A percentile compares a stretch with the other conserved stretches of the same genome.
Conservation (phyloP, 2,797 vertebrate species). For the Coracias cyanogaster region DNA sequence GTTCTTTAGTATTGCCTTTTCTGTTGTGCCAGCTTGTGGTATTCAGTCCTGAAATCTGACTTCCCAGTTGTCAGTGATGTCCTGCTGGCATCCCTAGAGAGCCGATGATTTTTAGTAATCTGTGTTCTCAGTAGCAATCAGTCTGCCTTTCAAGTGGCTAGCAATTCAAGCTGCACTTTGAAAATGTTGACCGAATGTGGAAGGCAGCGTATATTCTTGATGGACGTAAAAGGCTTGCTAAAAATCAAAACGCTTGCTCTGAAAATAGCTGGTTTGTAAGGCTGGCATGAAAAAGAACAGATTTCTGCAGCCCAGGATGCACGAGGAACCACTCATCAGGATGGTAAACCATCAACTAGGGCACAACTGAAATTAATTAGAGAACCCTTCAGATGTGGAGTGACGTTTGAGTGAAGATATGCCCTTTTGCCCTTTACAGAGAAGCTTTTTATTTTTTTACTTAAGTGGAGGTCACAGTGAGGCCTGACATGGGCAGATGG, state of each 20-base stretch:
- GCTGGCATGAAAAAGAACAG: background rate
- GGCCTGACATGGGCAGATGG: too few species aligned
- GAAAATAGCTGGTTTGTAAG: background rate
- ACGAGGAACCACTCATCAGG: background rate
- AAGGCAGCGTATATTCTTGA: background rate
- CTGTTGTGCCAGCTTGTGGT: background rate
- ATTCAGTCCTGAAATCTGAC: background rate
- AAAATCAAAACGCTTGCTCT: background rate
- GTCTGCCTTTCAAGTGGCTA: background rate
- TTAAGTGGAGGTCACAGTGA: background rate
- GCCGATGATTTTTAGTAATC: background rate
- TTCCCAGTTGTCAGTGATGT: background rate
- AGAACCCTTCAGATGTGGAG: background rate
- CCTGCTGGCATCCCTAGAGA: slow-evolving; percentile 8
- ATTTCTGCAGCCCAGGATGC: background rate
- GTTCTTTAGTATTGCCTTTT: background rate
- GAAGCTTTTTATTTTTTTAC: background rate
- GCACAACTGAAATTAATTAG: background rate
- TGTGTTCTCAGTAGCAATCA: background rate
- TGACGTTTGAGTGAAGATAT: background rate
- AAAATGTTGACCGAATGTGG: background rate
- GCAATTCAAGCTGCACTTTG: background rate
- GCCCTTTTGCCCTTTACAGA: background rate
- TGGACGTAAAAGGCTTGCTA: background rate
- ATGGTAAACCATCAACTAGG: background rate